A percentile compares a stretch with the other conserved stretches of the same genome.
Conservation (phyloP, 2,797 vertebrate genomes). For the Dermochelys coriacea region DNA sequence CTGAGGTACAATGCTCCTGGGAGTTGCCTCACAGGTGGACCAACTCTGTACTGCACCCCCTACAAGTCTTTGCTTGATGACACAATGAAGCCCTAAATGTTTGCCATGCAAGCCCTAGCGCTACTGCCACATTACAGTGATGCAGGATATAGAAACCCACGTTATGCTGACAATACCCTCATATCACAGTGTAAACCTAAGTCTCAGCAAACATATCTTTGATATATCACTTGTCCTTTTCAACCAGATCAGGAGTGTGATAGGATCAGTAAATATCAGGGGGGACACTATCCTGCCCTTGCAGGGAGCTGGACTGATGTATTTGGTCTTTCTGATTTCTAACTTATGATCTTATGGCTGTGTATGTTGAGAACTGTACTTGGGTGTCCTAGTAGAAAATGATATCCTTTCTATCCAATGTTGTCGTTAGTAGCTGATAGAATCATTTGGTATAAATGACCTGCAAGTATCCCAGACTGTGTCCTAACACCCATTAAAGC, state of each 20-base stretch:
- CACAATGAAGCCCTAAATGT: not conserved
- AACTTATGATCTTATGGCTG: accelerated
- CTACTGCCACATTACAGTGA: not conserved
- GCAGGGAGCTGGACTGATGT: not conserved
- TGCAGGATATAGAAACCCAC: not conserved
- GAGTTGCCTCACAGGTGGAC: not conserved
- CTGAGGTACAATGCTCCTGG: not conserved
- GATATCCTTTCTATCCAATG: not conserved
- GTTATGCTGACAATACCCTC: not conserved
- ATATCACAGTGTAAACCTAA: not conserved
- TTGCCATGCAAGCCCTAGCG: not conserved
- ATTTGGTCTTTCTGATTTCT: not conserved
- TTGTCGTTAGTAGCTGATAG: not conserved
- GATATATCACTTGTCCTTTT: not conserved
- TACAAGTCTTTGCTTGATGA: not conserved
- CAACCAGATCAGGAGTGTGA: not conserved
- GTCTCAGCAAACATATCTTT: not conserved
- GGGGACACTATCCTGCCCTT: not conserved
- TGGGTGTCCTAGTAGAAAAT: not conserved
- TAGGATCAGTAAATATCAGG: accelerated
- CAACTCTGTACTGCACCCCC: not conserved
- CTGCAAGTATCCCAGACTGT: not conserved
- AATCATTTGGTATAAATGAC: not conserved
- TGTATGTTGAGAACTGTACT: not conserved
- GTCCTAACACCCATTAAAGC: not conserved